phyloP scores from a whole-genome alignment of 2,888 invertebrate genomes.

The Athrips mouffetella region DNA sequence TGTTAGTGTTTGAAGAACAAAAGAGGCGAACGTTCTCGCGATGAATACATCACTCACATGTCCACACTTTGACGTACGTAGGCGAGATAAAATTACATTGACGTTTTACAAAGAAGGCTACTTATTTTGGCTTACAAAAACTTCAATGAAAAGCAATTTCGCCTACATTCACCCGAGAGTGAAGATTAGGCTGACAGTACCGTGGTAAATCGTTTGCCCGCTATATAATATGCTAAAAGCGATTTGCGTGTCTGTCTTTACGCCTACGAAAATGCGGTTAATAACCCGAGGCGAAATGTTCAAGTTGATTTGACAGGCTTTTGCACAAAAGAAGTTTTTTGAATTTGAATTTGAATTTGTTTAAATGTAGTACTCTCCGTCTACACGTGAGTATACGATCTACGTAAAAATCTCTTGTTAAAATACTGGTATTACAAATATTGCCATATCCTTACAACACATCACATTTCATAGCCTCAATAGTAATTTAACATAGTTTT shows the following conservation, averaged over 20 bases:
- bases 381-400: no score
- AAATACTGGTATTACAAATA: no score
- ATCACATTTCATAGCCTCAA: no score
- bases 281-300: not conserved
- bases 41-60: slow-evolving; percentile 19
- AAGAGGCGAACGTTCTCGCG: slow-evolving; percentile 29
- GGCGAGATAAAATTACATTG: not conserved
- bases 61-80: not conserved
- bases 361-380: no score
- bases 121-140: not conserved
- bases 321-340: no score
- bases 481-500: no score
- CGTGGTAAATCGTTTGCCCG: not conserved
- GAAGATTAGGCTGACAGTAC: not conserved
- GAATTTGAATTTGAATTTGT: no score
- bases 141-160: not conserved
- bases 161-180: not conserved
- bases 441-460: no score
- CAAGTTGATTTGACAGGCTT: no score
- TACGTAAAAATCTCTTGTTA: no score
- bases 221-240: no score
- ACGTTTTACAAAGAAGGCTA: not conserved
- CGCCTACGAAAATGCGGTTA: not conserved
- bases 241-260: no score
- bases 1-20: slow-evolving; percentile 44